Base-by-base conservation (phyloP, 92 coral and sea anemone species). In the Micromussa lordhowensis region DNA sequence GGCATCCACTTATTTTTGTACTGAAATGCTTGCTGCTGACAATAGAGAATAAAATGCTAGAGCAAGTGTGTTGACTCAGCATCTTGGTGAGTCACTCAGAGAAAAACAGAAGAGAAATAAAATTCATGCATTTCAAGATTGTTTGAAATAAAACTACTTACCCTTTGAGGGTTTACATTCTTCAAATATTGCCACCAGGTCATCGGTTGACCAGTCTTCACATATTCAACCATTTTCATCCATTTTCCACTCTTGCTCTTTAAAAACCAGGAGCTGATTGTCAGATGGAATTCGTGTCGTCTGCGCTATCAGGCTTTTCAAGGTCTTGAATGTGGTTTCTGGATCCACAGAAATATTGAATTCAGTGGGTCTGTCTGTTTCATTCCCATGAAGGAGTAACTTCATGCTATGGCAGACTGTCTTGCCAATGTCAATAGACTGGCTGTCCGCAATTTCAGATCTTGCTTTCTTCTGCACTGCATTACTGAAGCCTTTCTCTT, bases 171-270 rank as follows among this genome's bases (percentile, higher is more conserved):
- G 83, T 59, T 66, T 68, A 55, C 63, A 58, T 75, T 48, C 78
- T 87, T 87, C 91, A 55, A 48, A 68, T 68, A 88, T 75, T 71
- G 86, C 91, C 82, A 88, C 91, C 77, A 80, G 77, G 71, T 88
- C 91, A 51, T 88, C 68, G 21, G 81, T 83, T 31, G 76, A 88
- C 91, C 87, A 88, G 64, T 54, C 77, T 24, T 88, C 79, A 68
- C 78, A 82, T 78, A 88, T 88, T 70, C 64, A n/a, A 30, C 76
- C 91, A 61, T 71, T 55, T 61, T 80, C 86, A 61, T 81, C 80
- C 71, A 81, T 88, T 57, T 88, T 63, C 91, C 91, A 88, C 81
- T 88, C 87, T 80, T 88, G 80, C 19, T 87, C 91, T 66, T 80
- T 81, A 31, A 88, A 10, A 48, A 79, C 68, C 69, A 87, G 73